Evolutionary conservation across 2,888 invertebrate genomes (phyloP), one percentile per base, ranked within the genome.

Genomic region (Acrocyrtus sp.): DNA sequence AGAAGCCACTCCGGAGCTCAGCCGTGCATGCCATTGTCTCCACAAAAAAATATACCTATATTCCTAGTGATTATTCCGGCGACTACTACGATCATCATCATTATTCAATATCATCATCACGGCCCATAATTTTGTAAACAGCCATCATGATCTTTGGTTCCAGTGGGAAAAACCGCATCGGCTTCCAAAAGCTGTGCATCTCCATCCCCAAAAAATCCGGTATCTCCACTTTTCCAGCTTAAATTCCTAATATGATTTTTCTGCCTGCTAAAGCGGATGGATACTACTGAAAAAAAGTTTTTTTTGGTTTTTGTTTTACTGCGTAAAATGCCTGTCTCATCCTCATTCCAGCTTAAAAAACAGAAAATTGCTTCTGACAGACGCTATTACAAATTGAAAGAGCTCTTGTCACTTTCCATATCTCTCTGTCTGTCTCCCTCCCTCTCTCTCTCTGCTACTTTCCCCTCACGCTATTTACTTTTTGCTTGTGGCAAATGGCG

Each of bases 371-470:
- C 47, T 61, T 26, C 22, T 61, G 61, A 61, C 61, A 61, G 61
- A 50, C 61, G 50, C 61, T 61, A 61, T 61, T 61, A 61, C 61
- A 61, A 61, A 61, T 61, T 61, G 61, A 61, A 61, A 61, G 61
- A 47, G 47, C 50, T 61, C 61, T 61, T 61, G 61, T 61, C 61
- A 61, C 61, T 61, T 61, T 50, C 61, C 50, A 61, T 60, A 48
- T 27, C 29, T 47, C 19, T 29, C 48, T 48, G 39, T 47, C 22
- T 50, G 22, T 47, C 19, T 47, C 21, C 47, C 47, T n/a, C n/a
- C n/a, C n/a, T n/a, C n/a, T n/a, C n/a, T n/a, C n/a, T n/a, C n/a
- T n/a, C n/a, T n/a, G n/a, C n/a, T n/a, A n/a, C n/a, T n/a, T n/a
- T n/a, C n/a, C n/a, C n/a, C n/a, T n/a, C n/a, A n/a, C n/a, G n/a